Conservation (phyloP, 2,797 vertebrate genomes). For the Pogonophryne albipinna region DNA sequence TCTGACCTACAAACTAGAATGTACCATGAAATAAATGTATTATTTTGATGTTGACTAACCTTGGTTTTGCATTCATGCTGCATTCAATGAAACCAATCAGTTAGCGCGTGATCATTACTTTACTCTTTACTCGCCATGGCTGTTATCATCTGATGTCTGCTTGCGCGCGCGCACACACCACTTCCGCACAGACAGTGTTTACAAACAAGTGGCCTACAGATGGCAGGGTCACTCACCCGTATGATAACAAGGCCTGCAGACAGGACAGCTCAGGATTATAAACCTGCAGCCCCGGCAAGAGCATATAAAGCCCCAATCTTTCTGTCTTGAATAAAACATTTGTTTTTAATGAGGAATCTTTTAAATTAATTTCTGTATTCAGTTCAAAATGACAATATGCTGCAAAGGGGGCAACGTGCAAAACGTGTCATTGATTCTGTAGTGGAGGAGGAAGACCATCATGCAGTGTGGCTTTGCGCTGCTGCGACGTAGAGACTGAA, state of each 20-base stretch:
- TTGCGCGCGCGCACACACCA: neutral
- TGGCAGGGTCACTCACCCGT: constrained; percentile 61
- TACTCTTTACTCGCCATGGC: constrained; percentile 14
- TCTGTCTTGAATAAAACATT: neutral
- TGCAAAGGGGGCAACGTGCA: constrained; percentile 66
- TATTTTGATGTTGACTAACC: neutral
- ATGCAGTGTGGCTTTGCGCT: constrained; percentile 21
- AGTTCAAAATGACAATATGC: constrained; percentile 55
- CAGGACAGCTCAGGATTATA: neutral
- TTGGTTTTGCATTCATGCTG: neutral
- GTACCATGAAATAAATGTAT: neutral
- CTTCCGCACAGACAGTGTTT: constrained; percentile 72
- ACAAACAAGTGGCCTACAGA: constrained; percentile 80
- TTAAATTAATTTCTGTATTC: too few relatives aligned
- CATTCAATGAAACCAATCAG: neutral
- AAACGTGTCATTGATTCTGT: constrained; percentile 68
- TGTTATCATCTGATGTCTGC: neutral
- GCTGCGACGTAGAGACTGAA: constrained; percentile 10
- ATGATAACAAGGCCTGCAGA: constrained; percentile 24
- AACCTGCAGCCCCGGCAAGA: neutral
- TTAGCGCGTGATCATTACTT: constrained; percentile 7
- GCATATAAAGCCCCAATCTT: neutral
- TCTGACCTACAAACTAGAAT: too few relatives aligned
- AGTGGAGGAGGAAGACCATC: constrained; percentile 50
- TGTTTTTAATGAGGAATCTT: constrained; percentile 7